Evolutionary conservation across 2,888 invertebrate species (phyloP), one percentile per base, ranked within the genome.

Genomic region (Cosmia trapezina): DNA sequence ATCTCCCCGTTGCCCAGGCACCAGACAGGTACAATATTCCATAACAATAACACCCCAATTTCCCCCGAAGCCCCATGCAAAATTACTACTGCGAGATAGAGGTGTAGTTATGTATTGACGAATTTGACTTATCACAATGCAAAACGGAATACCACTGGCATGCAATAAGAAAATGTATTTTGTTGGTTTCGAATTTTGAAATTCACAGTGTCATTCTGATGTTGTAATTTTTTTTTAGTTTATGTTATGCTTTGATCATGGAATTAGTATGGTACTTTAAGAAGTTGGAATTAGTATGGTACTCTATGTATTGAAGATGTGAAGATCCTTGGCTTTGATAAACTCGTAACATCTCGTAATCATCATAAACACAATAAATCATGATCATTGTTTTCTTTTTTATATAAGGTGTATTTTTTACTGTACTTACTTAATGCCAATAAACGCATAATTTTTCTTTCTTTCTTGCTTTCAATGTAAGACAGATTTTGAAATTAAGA

Each of bases 1-100:
- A 67, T 81, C 78, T 69, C 83, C 85, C 80, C 61, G 83, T 83
- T 83, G 76, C 76, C 79, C 56, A 33, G 76, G 73, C 56, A 73
- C 68, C 85, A 76, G 80, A 76, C 83, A 68, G 65, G 51, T 70
- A 71, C 53, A 47, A 73, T 59, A 67, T 70, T 68, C 11, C n/a
- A 70, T 51, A 65, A 69, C 22, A 56, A 70, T 51, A 65, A 69
- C 22, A 56, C 53, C 51, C 47, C 22, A 14, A 8, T 51, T 51
- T 22, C 54, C 67, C 66, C 59, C 43, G 56, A 70, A 64, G 22
- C 54, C 57, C 62, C 72, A 63, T 70, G 22, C 64, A 61, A 70
- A 78, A 80, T 77, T 72, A 75, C 71, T 85, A 75, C 28, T 67
- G 49, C 11, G 61, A 73, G 49, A 3, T 28, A 28, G 28, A 28